phyloP scores from a whole-genome alignment of 2,113 vertebrate species.

The Ploceus nigricollis region DNA sequence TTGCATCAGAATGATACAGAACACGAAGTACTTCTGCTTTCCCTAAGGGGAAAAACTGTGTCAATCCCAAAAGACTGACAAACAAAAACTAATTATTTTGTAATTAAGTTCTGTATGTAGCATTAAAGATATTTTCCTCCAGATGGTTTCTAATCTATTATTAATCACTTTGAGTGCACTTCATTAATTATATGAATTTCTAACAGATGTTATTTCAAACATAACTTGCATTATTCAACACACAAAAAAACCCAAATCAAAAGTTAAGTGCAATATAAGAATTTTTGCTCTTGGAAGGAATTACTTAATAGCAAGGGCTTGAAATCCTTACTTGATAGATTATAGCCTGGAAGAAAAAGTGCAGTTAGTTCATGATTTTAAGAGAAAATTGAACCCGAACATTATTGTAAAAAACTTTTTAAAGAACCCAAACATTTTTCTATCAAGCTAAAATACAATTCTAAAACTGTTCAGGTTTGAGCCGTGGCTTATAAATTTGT shows the following conservation, averaged over 20 bases:
- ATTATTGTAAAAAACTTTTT: not conserved
- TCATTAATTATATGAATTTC: constrained; percentile 15
- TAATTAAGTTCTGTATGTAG: constrained; percentile 49
- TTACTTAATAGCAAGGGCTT: constrained; percentile 1
- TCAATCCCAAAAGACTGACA: not conserved
- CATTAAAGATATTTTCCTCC: not conserved
- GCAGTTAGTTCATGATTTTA: not conserved
- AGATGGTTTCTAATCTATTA: constrained; percentile 47
- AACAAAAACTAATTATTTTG: constrained; percentile 19
- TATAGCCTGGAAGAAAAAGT: not conserved
- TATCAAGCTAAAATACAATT: not conserved
- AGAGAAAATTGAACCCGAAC: not conserved
- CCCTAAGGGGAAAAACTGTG: constrained; percentile 29
- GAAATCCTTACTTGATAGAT: not conserved
- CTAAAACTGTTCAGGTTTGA: not conserved
- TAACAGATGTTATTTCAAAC: constrained; percentile 33
- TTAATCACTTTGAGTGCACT: constrained; percentile 35
- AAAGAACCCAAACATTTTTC: not conserved
- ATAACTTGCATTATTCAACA: constrained; percentile 24
- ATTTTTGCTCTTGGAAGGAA: not conserved
- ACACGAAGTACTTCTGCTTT: not conserved
- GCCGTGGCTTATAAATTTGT: not conserved
- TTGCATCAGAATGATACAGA: constrained; percentile 5
- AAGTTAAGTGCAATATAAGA: not conserved
- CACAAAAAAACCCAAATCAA: not conserved